phyloP scores from a whole-genome alignment of 2,888 invertebrate genomes.

The Leucoma salicis region DNA sequence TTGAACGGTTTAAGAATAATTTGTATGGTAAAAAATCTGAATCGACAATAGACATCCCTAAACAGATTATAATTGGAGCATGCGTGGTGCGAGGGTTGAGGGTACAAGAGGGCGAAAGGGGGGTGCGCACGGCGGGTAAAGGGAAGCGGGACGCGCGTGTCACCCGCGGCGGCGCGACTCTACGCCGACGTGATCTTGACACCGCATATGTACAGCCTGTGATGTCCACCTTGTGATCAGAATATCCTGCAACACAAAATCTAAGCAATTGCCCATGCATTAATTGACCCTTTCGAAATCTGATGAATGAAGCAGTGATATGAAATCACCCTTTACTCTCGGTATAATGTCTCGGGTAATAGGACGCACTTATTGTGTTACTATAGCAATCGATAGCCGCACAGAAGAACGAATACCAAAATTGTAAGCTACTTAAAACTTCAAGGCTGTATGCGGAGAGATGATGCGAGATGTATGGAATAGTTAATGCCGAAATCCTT shows the following conservation, averaged over 20 bases:
- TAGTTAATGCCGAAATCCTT: slow-evolving; percentile 53
- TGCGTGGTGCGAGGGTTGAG: slow-evolving; percentile 77
- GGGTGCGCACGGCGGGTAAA: slow-evolving; percentile 26
- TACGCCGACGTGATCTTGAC: slow-evolving; percentile 78
- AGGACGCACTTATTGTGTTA: too few relatives aligned
- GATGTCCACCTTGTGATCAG: slow-evolving; percentile 53
- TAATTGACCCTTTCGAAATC: not conserved
- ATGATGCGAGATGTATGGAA: slow-evolving; percentile 52
- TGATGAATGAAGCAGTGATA: slow-evolving; percentile 1
- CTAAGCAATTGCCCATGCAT: not conserved
- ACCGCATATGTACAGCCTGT: slow-evolving; percentile 70
- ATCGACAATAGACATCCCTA: slow-evolving; percentile 79
- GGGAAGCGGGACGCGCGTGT: slow-evolving; percentile 52
- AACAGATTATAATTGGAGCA: slow-evolving; percentile 82
- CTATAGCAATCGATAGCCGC: too few relatives aligned
- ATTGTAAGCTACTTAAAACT: slow-evolving; percentile 13
- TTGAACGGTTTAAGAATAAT: slow-evolving; percentile 17
- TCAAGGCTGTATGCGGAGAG: slow-evolving; percentile 27
- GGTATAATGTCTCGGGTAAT: too few relatives aligned
- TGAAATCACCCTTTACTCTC: slow-evolving; percentile 15
- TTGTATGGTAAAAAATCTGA: slow-evolving; percentile 41
- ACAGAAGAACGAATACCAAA: too few relatives aligned
- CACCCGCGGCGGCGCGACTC: slow-evolving; percentile 62
- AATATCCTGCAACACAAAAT: slow-evolving; percentile 11
- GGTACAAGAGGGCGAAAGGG: slow-evolving; percentile 47